phyloP scores from a whole-genome alignment of 2,888 invertebrate species.

The Hypena proboscidalis region DNA sequence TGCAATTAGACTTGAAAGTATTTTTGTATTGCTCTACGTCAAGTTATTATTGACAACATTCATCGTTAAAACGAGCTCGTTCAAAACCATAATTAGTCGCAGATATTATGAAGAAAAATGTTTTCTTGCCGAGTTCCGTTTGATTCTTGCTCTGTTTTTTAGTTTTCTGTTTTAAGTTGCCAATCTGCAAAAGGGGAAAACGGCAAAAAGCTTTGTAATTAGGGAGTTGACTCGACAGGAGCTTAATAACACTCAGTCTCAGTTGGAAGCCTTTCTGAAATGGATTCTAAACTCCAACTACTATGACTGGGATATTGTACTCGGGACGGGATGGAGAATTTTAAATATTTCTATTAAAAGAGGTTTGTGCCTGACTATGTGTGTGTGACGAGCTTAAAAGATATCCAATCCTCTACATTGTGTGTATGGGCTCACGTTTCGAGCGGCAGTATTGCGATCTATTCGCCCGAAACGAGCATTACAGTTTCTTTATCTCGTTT shows the following conservation, averaged over 20 bases:
- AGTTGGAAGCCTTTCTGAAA: constrained; percentile 45
- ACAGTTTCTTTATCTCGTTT: constrained; percentile 17
- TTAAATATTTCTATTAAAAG: constrained; percentile 27
- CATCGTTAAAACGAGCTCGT: constrained; percentile 8
- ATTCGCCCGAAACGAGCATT: constrained; percentile 16
- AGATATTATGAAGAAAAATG: constrained; percentile 30
- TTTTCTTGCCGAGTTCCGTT: constrained; percentile 35
- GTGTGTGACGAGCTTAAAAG: constrained; percentile 17
- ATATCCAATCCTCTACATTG: constrained; percentile 17
- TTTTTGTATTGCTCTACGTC: no score
- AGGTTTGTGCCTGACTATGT: constrained; percentile 10
- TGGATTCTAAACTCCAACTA: constrained; percentile 40
- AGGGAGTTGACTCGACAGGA: constrained; percentile 53
- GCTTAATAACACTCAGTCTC: constrained; percentile 55
- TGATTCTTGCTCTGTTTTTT: constrained; percentile 35
- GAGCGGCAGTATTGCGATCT: constrained; percentile 14
- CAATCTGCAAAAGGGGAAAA: constrained; percentile 49
- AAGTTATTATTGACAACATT: no score
- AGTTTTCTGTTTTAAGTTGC: constrained; percentile 47
- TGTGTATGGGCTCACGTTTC: constrained; percentile 13
- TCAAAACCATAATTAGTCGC: constrained; percentile 32
- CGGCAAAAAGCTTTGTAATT: constrained; percentile 57
- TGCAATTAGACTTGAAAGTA: no score
- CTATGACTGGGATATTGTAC: constrained; percentile 28
- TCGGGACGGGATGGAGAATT: constrained; percentile 29